Evolutionary conservation across 1,140 invertebrate genomes (phyloP), one percentile per base, ranked within the genome.

Genomic region (Aphis gossypii): DNA sequence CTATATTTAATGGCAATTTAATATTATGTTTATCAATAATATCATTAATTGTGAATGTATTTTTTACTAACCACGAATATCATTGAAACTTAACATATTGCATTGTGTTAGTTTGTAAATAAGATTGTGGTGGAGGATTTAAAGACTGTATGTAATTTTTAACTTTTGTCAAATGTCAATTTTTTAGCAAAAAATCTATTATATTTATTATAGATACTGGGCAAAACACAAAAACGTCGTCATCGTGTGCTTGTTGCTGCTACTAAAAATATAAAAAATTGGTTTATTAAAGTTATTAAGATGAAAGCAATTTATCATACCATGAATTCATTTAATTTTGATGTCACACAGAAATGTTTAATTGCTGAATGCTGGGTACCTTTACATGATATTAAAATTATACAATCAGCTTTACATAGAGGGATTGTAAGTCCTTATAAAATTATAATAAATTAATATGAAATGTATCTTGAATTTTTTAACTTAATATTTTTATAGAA

Each of bases 291-390:
- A 96, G 94, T 94, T 23, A 97, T 98, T 94, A 99, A 99, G 95
- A 98, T 98, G 95, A 98, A 98, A 95, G 98, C 98, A 9, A 99
- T 99, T 94, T 99, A 99, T 95, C 98, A 98, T 95, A 98, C 98
- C 0, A 95, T 99, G 94, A 99, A 99, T 96, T 95, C 98, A 87
- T 99, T 99, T 96, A 99, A 99, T 95, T 95, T 99, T 95, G 98
- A 99, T 95, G 98, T 99, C 1, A 99, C 98, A 1, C 98, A 99
- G 95, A 99, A 99, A 95, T 98, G 98, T 95, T 96, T 99, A 94
- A 99, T 99, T 95, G 99, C 99, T 48, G 99, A 99, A 96, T 99
- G 99, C 95, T 99, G 99, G 99, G 98, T 99, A 94, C 99, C 99
- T 0, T 97, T 98, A 0, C 95, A 97, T 46, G 98, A 99, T 95